Percentiles rank a stretch among this genome's conserved stretches.
These are phyloP conservation scores for Eupithecia dodoneata DNA, from an alignment of 2,888 invertebrate species.

Conservation along the genomic window DNA sequence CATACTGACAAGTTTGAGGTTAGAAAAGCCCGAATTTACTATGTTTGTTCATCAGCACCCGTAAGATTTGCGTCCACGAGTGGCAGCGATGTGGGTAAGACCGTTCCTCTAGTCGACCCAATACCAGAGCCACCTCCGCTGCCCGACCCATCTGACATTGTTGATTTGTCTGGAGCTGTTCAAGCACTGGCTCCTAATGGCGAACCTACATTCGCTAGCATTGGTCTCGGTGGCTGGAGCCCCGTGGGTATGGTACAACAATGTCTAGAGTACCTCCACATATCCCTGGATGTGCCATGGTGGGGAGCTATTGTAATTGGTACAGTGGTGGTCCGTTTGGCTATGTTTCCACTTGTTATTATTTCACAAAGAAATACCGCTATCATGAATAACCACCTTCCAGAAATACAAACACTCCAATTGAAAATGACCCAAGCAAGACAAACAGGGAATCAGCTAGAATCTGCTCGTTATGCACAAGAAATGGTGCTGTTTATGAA, in stretches of 20 bases:
- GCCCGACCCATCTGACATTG: constrained; percentile 65
- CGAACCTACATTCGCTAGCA: constrained; percentile 90
- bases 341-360: constrained; percentile 94
- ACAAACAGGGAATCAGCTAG: constrained; percentile 91
- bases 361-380: constrained; percentile 91
- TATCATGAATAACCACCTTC: constrained; percentile 92
- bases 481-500: constrained; percentile 94
- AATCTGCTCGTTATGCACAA: constrained; percentile 89
- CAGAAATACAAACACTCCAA: constrained; percentile 93
- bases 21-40: constrained; percentile 75
- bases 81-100: constrained; percentile 61
- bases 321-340: constrained; percentile 89
- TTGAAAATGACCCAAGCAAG: constrained; percentile 94
- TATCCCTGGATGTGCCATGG: constrained; percentile 94
- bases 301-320: constrained; percentile 94
- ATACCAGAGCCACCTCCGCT: constrained; percentile 80
- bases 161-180: constrained; percentile 66
- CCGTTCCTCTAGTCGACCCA: constrained; percentile 59
- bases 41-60: constrained; percentile 71
- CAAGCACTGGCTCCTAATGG: constrained; percentile 82
- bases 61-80: constrained; percentile 71
- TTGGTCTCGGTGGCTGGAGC: constrained; percentile 93
- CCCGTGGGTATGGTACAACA: constrained; percentile 93
- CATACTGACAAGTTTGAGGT: constrained; percentile 76
- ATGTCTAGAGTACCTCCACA: constrained; percentile 92